These are phyloP conservation scores for Cotesia chilonis DNA, from an alignment of 1,140 invertebrate genomes.

Conservation along the genomic window DNA sequence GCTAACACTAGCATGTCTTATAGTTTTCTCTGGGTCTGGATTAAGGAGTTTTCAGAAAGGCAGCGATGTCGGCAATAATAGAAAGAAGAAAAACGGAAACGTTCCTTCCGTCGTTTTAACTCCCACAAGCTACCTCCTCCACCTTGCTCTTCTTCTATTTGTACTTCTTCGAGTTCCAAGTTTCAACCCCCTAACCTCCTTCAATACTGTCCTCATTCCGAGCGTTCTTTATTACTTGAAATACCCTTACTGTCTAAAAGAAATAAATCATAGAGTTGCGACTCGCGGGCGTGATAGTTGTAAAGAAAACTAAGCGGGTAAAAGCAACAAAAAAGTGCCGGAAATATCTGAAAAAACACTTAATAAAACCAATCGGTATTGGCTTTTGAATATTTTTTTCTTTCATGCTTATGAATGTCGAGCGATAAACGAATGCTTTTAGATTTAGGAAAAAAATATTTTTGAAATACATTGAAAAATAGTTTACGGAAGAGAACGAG, in stretches of 20 bases:
- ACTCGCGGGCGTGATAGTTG: slow-evolving; percentile 24
- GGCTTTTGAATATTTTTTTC: slow-evolving; percentile 45
- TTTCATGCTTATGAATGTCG: not conserved
- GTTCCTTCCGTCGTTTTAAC: slow-evolving; percentile 28
- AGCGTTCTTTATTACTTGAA: slow-evolving; percentile 4
- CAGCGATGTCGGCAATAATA: slow-evolving; percentile 36
- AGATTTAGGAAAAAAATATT: not conserved
- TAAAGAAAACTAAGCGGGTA: slow-evolving; percentile 47
- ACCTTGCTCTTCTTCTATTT: not conserved
- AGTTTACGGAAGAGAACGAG: no score
- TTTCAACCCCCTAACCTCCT: slow-evolving; percentile 1
- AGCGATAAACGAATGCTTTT: no score
- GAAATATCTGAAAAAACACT: slow-evolving; percentile 42
- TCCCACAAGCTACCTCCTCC: slow-evolving; percentile 5
- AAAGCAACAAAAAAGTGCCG: slow-evolving; percentile 38
- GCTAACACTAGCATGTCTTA: slow-evolving; percentile 15
- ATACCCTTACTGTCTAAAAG: not conserved
- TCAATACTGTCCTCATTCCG: slow-evolving; percentile 15
- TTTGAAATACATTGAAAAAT: no score
- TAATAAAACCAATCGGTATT: slow-evolving; percentile 59
- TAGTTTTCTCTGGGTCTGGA: not conserved
- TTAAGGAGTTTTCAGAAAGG: slow-evolving; percentile 30
- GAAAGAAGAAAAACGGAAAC: slow-evolving; percentile 35
- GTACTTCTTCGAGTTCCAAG: slow-evolving; percentile 6
- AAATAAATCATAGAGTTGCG: slow-evolving; percentile 27